Conservation (phyloP, 2,888 invertebrate species). For the Cosmorhoe ocellata region DNA sequence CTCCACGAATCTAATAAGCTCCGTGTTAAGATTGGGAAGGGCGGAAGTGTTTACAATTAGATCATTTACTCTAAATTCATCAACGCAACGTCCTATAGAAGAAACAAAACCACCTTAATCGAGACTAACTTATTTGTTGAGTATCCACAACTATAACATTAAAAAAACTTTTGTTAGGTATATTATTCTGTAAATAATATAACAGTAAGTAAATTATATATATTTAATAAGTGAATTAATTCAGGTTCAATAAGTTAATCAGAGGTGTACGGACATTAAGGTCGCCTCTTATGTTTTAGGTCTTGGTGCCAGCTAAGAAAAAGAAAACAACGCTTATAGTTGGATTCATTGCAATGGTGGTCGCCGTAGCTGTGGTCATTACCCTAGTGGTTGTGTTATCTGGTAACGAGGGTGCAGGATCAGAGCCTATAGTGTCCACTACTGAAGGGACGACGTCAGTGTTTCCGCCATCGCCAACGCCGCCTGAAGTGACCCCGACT, state of each 20-base stretch:
- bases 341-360: slow-evolving; percentile 79
- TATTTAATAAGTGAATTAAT: too few species aligned
- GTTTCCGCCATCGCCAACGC: slow-evolving; percentile 27
- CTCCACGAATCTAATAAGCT: slow-evolving; percentile 1
- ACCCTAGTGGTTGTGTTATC: slow-evolving; percentile 82
- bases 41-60: slow-evolving; percentile 1
- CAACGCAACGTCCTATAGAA: too few species aligned
- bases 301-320: slow-evolving; percentile 82
- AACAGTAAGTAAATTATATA: too few species aligned
- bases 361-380: slow-evolving; percentile 83
- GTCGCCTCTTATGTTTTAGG: slow-evolving; percentile 61
- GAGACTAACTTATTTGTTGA: too few species aligned
- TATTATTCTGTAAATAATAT: too few species aligned
- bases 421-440: slow-evolving; percentile 51
- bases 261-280: too few species aligned
- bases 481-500: slow-evolving; percentile 26
- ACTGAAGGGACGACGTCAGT: slow-evolving; percentile 47
- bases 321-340: slow-evolving; percentile 81
- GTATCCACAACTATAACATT: too few species aligned
- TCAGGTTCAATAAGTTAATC: too few species aligned
- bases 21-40: slow-evolving; percentile 7
- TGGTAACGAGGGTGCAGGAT: slow-evolving; percentile 54
- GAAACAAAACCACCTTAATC: too few species aligned
- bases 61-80: too few species aligned
- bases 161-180: too few species aligned